phyloP scores from a whole-genome alignment of 37 sponge, comb jelly and placozoan species.

The Tethya wilhelma region DNA sequence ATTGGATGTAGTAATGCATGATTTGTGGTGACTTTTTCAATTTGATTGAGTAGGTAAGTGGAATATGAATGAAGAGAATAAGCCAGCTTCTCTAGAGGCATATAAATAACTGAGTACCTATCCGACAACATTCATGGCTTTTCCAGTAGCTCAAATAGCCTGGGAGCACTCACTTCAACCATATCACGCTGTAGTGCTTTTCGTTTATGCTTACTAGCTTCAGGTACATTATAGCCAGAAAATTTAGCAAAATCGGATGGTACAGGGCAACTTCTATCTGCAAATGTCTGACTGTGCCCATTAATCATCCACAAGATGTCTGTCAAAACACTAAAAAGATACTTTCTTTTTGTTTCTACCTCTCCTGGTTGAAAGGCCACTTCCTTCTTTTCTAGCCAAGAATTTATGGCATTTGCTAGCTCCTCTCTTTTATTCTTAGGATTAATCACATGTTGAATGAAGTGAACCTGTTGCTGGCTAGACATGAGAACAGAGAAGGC shows the following conservation, averaged over 20 bases:
- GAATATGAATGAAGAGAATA: neutral
- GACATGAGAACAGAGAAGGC: neutral
- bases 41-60: neutral
- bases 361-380: neutral
- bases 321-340: neutral
- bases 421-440: constrained; percentile 12
- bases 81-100: neutral
- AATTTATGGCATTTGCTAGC: neutral
- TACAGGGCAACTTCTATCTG: neutral
- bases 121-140: neutral
- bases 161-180: neutral
- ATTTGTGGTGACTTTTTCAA: neutral
- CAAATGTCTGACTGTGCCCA: constrained; percentile 3
- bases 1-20: neutral
- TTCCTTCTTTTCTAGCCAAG: neutral
- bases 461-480: neutral
- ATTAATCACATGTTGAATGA: neutral
- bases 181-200: neutral
- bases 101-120: neutral
- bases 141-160: neutral
- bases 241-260: neutral
- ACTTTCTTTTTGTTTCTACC: constrained; percentile 9
- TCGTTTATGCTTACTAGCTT: neutral
- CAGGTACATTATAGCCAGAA: constrained; percentile 9
- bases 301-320: constrained; percentile 12